These are phyloP conservation scores for Ectobius pallidus DNA, from an alignment of 2,888 invertebrate genomes.

Conservation along the genomic window DNA sequence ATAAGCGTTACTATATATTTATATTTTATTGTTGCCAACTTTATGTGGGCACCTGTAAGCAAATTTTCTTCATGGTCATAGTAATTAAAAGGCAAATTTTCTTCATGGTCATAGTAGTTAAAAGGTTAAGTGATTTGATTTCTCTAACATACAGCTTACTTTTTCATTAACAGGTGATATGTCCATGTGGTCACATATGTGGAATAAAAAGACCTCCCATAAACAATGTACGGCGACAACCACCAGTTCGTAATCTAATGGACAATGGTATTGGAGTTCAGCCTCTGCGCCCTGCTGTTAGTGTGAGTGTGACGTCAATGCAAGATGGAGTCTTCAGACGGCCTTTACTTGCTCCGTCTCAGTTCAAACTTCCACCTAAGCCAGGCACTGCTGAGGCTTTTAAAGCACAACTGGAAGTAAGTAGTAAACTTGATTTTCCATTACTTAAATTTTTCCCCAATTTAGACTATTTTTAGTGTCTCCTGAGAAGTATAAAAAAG, in stretches of 20 bases:
- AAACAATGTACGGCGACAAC: neutral
- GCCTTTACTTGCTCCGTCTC: conserved; percentile 43
- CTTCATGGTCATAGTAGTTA: no score
- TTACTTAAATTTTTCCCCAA: no score
- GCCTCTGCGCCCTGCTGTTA: conserved; percentile 18
- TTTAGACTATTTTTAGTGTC: no score
- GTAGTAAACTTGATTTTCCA: no score
- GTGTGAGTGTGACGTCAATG: conserved; percentile 19
- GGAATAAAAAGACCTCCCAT: conserved; percentile 45
- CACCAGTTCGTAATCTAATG: neutral
- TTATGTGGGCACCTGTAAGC: no score
- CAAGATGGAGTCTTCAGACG: conserved; percentile 43
- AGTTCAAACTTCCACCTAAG: conserved; percentile 38
- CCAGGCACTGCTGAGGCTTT: conserved; percentile 44
- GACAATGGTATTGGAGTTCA: neutral
- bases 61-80: no score
- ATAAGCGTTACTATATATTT: no score
- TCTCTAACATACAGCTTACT: no score
- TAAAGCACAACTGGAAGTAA: conserved; percentile 45
- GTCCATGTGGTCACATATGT: conserved; percentile 65
- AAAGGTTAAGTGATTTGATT: no score
- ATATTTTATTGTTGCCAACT: no score
- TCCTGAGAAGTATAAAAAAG: no score
- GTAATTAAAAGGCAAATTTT: no score
- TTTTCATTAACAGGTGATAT: conserved; percentile 41